These are phyloP conservation scores for Oreotrochilus melanogaster DNA, from an alignment of 2,113 vertebrate genomes.

Conservation along the genomic window DNA sequence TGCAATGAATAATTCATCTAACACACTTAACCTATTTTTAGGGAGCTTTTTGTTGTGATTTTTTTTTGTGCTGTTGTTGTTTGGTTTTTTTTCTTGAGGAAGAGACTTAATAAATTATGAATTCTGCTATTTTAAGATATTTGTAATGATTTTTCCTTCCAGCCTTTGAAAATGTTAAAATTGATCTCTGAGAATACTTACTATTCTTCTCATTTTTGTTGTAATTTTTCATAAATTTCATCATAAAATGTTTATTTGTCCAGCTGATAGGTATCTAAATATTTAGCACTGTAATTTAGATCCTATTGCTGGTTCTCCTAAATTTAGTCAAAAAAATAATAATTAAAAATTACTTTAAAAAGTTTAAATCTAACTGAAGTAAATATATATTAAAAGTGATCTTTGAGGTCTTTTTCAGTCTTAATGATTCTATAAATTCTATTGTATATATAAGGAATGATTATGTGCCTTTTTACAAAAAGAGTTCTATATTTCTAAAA, in stretches of 20 bases:
- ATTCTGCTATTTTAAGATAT: neutral
- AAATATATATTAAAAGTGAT: too few relatives aligned
- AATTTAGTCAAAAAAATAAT: neutral
- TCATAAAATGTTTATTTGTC: neutral
- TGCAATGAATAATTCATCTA: neutral
- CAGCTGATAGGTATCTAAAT: neutral
- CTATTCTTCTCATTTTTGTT: neutral
- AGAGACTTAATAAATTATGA: neutral
- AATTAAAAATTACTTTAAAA: neutral
- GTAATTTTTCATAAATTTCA: neutral
- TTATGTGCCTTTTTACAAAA: neutral
- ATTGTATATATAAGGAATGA: neutral
- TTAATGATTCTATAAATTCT: neutral
- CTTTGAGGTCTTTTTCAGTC: too few relatives aligned
- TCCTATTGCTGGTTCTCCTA: neutral
- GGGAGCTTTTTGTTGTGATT: neutral
- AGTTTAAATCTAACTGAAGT: too few relatives aligned
- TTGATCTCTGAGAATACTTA: neutral
- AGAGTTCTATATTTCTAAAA: neutral
- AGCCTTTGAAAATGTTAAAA: neutral
- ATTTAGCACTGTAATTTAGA: neutral
- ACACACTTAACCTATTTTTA: neutral
- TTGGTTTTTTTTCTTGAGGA: neutral
- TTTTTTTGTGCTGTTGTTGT: too few relatives aligned
- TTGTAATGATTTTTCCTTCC: neutral